Evolutionary conservation across 2,797 vertebrate species (phyloP).

Genomic region (Rhinella marina): DNA sequence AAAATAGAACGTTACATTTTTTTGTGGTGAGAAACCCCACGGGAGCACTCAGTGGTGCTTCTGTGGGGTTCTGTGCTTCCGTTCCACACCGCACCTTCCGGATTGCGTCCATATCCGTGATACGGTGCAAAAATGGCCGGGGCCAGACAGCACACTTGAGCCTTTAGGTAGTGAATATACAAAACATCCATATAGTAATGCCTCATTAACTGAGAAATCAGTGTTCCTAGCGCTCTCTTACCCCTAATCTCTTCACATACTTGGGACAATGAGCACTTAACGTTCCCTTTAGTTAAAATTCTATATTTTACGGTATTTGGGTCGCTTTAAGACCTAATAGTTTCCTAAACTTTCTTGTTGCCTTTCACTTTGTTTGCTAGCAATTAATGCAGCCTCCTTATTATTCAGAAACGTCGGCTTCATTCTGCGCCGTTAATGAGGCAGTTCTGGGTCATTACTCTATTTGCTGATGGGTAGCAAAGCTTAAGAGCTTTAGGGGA

Average conservation of each 20-base stretch:
- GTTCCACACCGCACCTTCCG: no score
- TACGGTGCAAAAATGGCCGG: no score
- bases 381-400: slow-evolving; percentile 30
- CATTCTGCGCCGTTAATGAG: slow-evolving; percentile 44
- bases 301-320: background rate
- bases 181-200: background rate
- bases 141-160: no score
- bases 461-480: slow-evolving; percentile 30
- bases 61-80: no score
- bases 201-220: background rate
- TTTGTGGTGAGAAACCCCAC: no score
- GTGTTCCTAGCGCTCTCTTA: background rate
- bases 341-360: slow-evolving; percentile 16
- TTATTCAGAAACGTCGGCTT: slow-evolving; percentile 42
- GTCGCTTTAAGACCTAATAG: slow-evolving; percentile 20
- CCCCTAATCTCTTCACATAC: background rate
- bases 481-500: slow-evolving; percentile 50
- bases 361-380: slow-evolving; percentile 41
- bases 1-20: no score
- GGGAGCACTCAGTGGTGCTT: no score
- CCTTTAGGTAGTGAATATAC: no score
- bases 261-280: background rate
- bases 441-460: slow-evolving; percentile 55
- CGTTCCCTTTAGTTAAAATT: background rate
- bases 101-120: no score